Conservation (phyloP, 2,888 invertebrate genomes). For the Gryllus longicercus region DNA sequence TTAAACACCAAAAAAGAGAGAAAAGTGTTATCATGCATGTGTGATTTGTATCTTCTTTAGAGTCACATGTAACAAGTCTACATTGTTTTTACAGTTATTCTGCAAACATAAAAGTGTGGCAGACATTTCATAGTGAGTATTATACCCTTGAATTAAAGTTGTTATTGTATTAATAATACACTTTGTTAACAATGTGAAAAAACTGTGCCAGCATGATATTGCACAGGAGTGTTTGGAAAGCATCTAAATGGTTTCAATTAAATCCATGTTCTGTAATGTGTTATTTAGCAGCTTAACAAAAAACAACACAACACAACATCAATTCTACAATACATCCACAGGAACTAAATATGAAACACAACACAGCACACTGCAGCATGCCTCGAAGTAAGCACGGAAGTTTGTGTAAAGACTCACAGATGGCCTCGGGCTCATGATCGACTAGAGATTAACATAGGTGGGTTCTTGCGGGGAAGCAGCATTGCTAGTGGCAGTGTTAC, state of each 20-base stretch:
- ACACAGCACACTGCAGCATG: constrained; percentile 26
- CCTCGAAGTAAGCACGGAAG: constrained; percentile 25
- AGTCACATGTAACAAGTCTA: too few relatives aligned
- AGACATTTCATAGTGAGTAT: too few relatives aligned
- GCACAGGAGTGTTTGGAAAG: not conserved
- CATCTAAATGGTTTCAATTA: not conserved
- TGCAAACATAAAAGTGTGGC: too few relatives aligned
- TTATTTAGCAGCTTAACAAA: not conserved
- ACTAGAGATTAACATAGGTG: constrained; percentile 91
- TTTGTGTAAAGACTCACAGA: constrained; percentile 31
- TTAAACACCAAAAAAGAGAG: not conserved
- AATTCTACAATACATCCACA: constrained; percentile 4
- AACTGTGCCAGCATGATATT: not conserved
- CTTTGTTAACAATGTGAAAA: not conserved
- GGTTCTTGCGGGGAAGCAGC: constrained; percentile 70
- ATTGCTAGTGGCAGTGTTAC: constrained; percentile 58
- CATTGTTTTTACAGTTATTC: too few relatives aligned
- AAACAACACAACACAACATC: not conserved
- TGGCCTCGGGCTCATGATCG: constrained; percentile 44
- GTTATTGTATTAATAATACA: too few relatives aligned
- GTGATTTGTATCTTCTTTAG: too few relatives aligned
- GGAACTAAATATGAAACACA: constrained; percentile 21
- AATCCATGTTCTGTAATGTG: not conserved
- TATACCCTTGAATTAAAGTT: too few relatives aligned
- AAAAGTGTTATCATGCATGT: not conserved